Evolutionary conservation across 2,888 invertebrate species (phyloP), one percentile per base, ranked within the genome.

Genomic region (Orthonychiurus folsomi): DNA sequence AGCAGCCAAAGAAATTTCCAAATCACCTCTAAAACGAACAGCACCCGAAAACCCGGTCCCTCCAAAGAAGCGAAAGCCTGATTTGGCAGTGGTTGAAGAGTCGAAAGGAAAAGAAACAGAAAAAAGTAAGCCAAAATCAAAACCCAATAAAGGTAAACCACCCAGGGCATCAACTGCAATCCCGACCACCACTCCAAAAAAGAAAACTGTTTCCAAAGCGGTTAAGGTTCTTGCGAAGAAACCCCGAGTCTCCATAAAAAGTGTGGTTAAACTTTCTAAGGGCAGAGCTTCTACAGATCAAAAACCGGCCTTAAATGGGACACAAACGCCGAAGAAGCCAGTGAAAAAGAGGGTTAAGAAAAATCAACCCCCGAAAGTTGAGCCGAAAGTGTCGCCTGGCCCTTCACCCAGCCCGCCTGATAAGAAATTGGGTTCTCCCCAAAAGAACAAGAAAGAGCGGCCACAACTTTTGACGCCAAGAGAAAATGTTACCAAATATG

Each of bases 401-500:
- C 37, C 37, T 5, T 37, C 37, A 37, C 37, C 37, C 5, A 37
- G 37, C 15, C 9, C 9, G 15, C 37, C 37, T 15, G 15, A 5
- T 37, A n/a, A n/a, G n/a, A n/a, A n/a, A n/a, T n/a, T n/a, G n/a
- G n/a, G n/a, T n/a, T 5, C 37, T 15, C 37, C 37, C 5, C 5
- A 52, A 20, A 52, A 52, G 52, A 20, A 20, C 5, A 52, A 52
- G 52, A 52, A 52, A 20, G 21, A 21, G n/a, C 5, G 9, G 52
- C 52, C 52, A 21, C 20, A 21, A 5, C 52, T 52, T 9, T 53
- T 70, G 9, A 56, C 62, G 5, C 67, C 69, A 9, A 69, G 67
- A 47, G 61, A 64, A 1, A n/a, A 63, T 47, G 63, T 72, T 2
- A 67, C 67, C 5, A n/a, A 52, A 24, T 70, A 68, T 47, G 62